Percentiles rank a stretch among this genome's conserved stretches.
Evolutionary conservation across 2,888 invertebrate species (phyloP).

Genomic region (Bellardia pandia): DNA sequence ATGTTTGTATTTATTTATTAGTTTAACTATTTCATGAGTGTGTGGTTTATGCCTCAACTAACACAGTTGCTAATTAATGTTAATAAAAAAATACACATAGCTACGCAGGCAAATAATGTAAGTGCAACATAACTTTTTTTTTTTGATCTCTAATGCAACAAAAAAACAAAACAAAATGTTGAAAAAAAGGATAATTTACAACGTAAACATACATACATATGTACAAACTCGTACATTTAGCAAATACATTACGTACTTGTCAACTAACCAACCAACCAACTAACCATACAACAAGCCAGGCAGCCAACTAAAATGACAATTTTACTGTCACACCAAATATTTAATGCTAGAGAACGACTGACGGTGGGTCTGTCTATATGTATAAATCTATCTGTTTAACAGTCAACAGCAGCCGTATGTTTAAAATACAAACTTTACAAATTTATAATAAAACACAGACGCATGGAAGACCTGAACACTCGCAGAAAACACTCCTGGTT

Average conservation of each 20-base stretch:
- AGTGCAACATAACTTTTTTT: slow-evolving; percentile 50
- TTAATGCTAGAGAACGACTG: not conserved
- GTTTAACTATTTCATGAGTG: slow-evolving; percentile 58
- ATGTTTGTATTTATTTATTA: slow-evolving; percentile 43
- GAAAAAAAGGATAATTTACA: slow-evolving; percentile 62
- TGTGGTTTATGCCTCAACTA: slow-evolving; percentile 64
- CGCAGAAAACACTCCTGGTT: not conserved
- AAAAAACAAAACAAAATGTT: not conserved
- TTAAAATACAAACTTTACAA: slow-evolving; percentile 22
- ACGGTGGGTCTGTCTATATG: not conserved
- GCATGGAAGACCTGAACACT: not conserved
- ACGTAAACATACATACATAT: slow-evolving; percentile 26
- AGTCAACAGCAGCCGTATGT: slow-evolving; percentile 17
- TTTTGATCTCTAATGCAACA: slow-evolving; percentile 33
- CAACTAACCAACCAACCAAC: slow-evolving; percentile 45
- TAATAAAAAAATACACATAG: slow-evolving; percentile 27
- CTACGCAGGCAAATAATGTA: slow-evolving; percentile 20
- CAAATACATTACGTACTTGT: slow-evolving; percentile 57
- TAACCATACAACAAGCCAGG: slow-evolving; percentile 2
- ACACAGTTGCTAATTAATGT: slow-evolving; percentile 67
- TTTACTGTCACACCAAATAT: slow-evolving; percentile 16
- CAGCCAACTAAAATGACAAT: slow-evolving; percentile 33
- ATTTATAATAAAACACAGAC: slow-evolving; percentile 15
- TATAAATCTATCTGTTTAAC: slow-evolving; percentile 7
- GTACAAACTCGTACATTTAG: not conserved